Base-by-base conservation (phyloP, 2,113 vertebrate species). In the Epinephelus lanceolatus region DNA sequence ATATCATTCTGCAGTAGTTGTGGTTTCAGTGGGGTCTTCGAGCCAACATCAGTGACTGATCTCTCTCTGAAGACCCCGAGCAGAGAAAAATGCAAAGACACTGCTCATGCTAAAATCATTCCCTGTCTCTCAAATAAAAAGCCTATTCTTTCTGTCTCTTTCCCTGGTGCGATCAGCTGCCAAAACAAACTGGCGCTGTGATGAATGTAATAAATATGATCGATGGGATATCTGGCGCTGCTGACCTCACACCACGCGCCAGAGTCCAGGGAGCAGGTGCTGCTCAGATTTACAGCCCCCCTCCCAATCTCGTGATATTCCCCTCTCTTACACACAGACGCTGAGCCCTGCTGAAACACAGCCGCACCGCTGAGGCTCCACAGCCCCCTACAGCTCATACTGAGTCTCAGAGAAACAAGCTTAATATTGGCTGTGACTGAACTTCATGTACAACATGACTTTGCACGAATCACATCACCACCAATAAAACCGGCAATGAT, bases 131-230 rank as follows among this genome's bases (percentile, higher is more conserved):
- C 62, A 65, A 85, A 90, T 86, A 81, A 93, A 92, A 94, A 61
- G 60, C 21, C 80, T 61, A 60, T 87, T 90, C 82, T 82, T 75
- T 73, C 68, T 62, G 52, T 76, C 73, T 84, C 71, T 82, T 69
- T 71, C 53, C 76, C 68, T 17, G 74, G 82, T 89, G 85, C 85
- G 66, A 88, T 93, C 92, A 94, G 92, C 94, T 95, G 94, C 91
- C 93, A 95, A 95, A 95, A 94, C 94, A 95, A 93, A 94, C 89
- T 67, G 88, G 69, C 21, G 81, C 93, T 89, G 92, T 83, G 94
- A 93, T 92, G 91, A 92, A 89, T 81, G 84, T 90, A 90, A 94
- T 94, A 95, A 95, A 95, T 92, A 92, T 95, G 93, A 94, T 93
- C 81, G 88, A 94, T 93, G 87, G 92, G 88, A 89, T 90, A 93